These are phyloP conservation scores for Apodemus speciosus DNA, from an alignment of 2,113 vertebrate genomes.

Conservation along the genomic window DNA sequence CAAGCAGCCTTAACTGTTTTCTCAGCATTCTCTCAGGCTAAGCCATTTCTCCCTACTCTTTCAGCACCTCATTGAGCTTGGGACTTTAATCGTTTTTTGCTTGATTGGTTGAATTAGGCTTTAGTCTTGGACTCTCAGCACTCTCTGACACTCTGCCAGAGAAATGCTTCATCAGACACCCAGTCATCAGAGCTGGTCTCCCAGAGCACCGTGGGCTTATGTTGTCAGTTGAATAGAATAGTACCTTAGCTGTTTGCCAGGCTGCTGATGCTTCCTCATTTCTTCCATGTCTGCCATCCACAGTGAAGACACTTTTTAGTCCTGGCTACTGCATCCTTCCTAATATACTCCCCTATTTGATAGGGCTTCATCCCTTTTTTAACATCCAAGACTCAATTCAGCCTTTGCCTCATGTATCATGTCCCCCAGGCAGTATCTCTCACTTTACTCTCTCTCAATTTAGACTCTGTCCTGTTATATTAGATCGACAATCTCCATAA, in stretches of 20 bases:
- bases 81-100: background rate
- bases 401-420: too few relatives aligned
- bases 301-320: background rate
- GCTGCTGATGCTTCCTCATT: background rate
- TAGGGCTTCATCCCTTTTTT: background rate
- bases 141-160: background rate
- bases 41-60: background rate
- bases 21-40: background rate
- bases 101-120: background rate
- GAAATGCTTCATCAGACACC: background rate
- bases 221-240: background rate
- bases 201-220: background rate
- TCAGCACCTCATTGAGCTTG: background rate
- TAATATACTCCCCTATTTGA: background rate
- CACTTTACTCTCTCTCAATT: background rate
- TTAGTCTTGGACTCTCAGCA: background rate
- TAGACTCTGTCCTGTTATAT: background rate
- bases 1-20: background rate
- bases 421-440: background rate
- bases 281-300: background rate
- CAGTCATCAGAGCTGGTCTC: accelerated
- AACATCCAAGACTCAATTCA: background rate
- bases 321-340: background rate
- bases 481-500: background rate
- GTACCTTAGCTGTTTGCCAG: background rate